phyloP scores from a whole-genome alignment of 2,113 vertebrate species.

The Saccopteryx bilineata region DNA sequence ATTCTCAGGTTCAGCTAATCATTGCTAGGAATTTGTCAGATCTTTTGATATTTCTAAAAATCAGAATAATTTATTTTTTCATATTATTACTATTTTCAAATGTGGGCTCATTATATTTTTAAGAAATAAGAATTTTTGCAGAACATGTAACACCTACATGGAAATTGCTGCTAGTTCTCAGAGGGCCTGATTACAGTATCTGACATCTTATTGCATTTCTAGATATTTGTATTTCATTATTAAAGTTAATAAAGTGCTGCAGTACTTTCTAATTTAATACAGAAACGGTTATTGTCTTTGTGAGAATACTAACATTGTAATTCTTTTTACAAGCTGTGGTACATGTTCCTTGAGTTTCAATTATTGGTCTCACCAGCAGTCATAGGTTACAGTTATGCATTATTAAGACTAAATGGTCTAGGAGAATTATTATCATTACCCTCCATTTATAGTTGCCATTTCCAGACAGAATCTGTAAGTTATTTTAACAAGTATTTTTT shows the following conservation, averaged over 20 bases:
- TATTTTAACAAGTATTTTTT: not conserved
- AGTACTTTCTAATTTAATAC: not conserved
- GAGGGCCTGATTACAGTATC: not conserved
- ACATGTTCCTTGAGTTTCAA: not conserved
- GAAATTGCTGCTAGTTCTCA: not conserved
- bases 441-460: not conserved
- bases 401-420: not conserved
- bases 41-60: not conserved
- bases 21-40: not conserved
- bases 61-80: not conserved
- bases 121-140: not conserved
- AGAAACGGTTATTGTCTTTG: not conserved
- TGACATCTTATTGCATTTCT: not conserved
- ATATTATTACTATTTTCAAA: constrained; percentile 35
- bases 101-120: not conserved
- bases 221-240: not conserved
- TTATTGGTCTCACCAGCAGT: not conserved
- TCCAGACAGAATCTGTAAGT: not conserved
- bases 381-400: not conserved
- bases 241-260: not conserved
- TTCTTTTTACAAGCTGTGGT: not conserved
- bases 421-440: not conserved
- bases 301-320: not conserved
- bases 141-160: not conserved
- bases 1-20: not conserved